Conservation (phyloP, 2,888 invertebrate species). For the Amitus sp. region DNA sequence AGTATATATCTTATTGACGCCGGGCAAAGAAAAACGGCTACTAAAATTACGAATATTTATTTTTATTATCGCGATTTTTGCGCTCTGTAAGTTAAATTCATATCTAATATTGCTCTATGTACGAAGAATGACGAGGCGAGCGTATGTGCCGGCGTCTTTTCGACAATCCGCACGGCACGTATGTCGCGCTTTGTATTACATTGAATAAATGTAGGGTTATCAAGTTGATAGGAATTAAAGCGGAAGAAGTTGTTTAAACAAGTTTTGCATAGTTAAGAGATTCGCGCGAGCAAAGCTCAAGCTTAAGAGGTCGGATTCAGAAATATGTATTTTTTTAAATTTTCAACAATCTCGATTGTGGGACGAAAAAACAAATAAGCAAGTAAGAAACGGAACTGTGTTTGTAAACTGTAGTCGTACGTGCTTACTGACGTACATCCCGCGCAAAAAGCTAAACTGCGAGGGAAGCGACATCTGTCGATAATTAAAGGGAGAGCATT, state of each 20-base stretch:
- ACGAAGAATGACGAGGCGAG: too few relatives aligned
- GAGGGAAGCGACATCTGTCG: too few relatives aligned
- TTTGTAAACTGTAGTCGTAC: slow-evolving; percentile 55
- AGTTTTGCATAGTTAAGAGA: slow-evolving; percentile 56
- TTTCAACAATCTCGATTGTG: too few relatives aligned
- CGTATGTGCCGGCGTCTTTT: too few relatives aligned
- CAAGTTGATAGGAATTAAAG: slow-evolving; percentile 41
- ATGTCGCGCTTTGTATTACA: slow-evolving; percentile 35
- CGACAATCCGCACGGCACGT: slow-evolving; percentile 21
- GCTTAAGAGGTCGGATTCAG: slow-evolving; percentile 54
- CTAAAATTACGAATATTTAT: slow-evolving; percentile 46
- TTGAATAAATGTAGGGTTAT: slow-evolving; percentile 39
- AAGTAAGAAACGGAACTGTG: slow-evolving; percentile 45
- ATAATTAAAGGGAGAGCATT: not conserved
- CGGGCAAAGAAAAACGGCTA: slow-evolving; percentile 27
- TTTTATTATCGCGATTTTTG: slow-evolving; percentile 47
- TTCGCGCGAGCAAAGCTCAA: slow-evolving; percentile 41
- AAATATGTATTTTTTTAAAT: slow-evolving; percentile 66
- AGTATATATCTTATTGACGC: slow-evolving; percentile 17
- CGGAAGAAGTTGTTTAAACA: slow-evolving; percentile 33
- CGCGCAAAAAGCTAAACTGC: too few relatives aligned
- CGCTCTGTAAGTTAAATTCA: slow-evolving; percentile 46
- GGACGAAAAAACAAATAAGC: slow-evolving; percentile 42
- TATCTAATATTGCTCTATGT: slow-evolving; percentile 48
- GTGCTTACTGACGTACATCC: slow-evolving; percentile 45